Evolutionary conservation across 2,888 invertebrate genomes (phyloP).

Genomic region (Hoplodrina blanda): DNA sequence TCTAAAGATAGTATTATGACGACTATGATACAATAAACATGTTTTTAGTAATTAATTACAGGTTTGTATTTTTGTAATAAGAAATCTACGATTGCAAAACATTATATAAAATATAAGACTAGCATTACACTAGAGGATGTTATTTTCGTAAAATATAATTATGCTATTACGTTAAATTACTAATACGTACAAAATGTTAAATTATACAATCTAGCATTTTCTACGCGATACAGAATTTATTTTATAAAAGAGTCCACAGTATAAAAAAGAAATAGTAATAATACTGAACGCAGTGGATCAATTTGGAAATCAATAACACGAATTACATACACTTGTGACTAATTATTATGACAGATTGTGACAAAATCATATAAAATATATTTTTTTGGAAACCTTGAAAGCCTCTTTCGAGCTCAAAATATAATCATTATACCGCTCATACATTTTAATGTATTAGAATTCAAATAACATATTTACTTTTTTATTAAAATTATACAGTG

Average conservation of each 20-base stretch:
- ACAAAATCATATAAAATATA: conserved; percentile 19
- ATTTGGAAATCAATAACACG: conserved; percentile 14
- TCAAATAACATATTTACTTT: no score
- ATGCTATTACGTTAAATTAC: conserved; percentile 46
- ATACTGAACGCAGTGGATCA: conserved; percentile 53
- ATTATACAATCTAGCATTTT: conserved; percentile 48
- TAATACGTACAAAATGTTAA: conserved; percentile 16
- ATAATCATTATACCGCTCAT: not conserved
- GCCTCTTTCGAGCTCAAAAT: not conserved
- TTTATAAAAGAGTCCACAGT: conserved; percentile 12
- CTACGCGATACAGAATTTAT: conserved; percentile 31
- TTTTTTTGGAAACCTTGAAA: conserved; percentile 3
- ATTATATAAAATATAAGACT: conserved; percentile 59
- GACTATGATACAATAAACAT: conserved; percentile 38
- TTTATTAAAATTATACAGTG: not conserved
- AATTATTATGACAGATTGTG: conserved; percentile 50
- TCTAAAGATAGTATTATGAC: conserved; percentile 55
- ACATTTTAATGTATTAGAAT: not conserved
- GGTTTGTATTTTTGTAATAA: conserved; percentile 12
- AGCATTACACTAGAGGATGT: conserved; percentile 59
- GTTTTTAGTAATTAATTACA: conserved; percentile 31
- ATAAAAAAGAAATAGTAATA: conserved; percentile 30
- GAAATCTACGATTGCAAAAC: conserved; percentile 44
- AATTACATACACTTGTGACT: conserved; percentile 2
- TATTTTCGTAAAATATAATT: conserved; percentile 48